A percentile compares a stretch with the other conserved stretches of the same genome.
Evolutionary conservation across 2,113 vertebrate species (phyloP).

Genomic region (Dicaeum eximium): DNA sequence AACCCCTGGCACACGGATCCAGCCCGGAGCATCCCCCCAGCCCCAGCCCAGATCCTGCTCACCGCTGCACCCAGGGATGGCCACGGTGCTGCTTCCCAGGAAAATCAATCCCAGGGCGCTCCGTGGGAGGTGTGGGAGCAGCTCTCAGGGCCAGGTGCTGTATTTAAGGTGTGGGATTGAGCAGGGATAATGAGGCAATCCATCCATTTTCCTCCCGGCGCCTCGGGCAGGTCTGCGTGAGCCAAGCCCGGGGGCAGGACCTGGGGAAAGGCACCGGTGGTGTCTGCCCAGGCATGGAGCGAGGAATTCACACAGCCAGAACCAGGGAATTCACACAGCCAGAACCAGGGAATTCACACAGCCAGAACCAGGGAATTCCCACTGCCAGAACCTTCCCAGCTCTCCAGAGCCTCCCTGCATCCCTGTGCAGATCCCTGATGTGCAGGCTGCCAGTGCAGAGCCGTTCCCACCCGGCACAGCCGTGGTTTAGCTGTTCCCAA

Average conservation of each 20-base stretch:
- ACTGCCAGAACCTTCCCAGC: neutral
- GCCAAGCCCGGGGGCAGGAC: neutral
- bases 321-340: accelerated
- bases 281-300: neutral
- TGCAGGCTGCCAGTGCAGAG: accelerated
- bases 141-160: neutral
- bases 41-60: neutral
- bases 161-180: conserved; percentile 23
- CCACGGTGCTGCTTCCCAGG: accelerated
- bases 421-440: accelerated
- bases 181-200: neutral
- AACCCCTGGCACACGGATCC: accelerated
- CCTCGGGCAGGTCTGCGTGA: neutral
- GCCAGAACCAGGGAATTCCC: neutral
- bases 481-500: neutral
- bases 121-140: neutral
- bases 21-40: accelerated
- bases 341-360: accelerated
- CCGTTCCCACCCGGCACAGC: neutral
- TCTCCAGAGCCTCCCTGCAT: accelerated
- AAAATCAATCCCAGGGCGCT: neutral
- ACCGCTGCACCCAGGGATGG: accelerated
- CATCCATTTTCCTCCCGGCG: neutral
- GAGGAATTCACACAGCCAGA: neutral
- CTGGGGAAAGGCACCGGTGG: neutral